Evolutionary conservation across 2,113 vertebrate genomes (phyloP).

Genomic region (Hippocampus comes): DNA sequence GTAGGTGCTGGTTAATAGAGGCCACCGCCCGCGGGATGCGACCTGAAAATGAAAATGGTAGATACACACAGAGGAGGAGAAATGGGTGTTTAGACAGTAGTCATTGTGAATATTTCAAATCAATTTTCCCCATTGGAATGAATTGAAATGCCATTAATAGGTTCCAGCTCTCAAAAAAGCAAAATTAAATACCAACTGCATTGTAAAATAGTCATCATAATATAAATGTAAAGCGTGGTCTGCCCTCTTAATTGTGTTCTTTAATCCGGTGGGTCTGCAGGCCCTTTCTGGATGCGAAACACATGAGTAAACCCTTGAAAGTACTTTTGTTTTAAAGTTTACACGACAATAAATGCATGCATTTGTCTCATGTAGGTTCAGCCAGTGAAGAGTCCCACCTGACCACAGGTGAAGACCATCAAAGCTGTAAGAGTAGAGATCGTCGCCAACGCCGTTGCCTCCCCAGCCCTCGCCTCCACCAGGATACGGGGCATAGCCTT

Average conservation of each 20-base stretch:
- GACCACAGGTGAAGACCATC: slow-evolving; percentile 97
- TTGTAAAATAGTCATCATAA: too few species aligned
- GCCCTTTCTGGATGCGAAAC: too few species aligned
- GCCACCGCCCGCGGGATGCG: slow-evolving; percentile 89
- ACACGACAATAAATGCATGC: not conserved
- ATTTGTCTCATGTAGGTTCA: not conserved
- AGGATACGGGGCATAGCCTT: slow-evolving; percentile 93
- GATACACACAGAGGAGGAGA: slow-evolving; percentile 12
- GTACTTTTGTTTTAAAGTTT: not conserved
- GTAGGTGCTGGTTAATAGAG: slow-evolving; percentile 91
- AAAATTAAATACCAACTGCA: too few species aligned
- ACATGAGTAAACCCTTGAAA: too few species aligned
- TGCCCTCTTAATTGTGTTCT: too few species aligned
- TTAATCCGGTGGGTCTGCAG: too few species aligned
- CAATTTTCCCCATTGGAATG: too few species aligned
- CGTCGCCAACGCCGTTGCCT: slow-evolving; percentile 92
- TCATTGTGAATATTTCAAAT: too few species aligned
- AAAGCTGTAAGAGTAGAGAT: slow-evolving; percentile 92
- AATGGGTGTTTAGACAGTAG: too few species aligned
- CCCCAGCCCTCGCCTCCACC: slow-evolving; percentile 98
- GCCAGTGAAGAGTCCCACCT: slow-evolving; percentile 69
- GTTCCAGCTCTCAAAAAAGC: too few species aligned
- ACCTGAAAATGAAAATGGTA: slow-evolving; percentile 66
- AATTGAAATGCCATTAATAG: too few species aligned
- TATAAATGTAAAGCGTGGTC: too few species aligned